These are phyloP conservation scores for Rhabdomys pumilio DNA, from an alignment of 2,797 vertebrate genomes.

Conservation along the genomic window DNA sequence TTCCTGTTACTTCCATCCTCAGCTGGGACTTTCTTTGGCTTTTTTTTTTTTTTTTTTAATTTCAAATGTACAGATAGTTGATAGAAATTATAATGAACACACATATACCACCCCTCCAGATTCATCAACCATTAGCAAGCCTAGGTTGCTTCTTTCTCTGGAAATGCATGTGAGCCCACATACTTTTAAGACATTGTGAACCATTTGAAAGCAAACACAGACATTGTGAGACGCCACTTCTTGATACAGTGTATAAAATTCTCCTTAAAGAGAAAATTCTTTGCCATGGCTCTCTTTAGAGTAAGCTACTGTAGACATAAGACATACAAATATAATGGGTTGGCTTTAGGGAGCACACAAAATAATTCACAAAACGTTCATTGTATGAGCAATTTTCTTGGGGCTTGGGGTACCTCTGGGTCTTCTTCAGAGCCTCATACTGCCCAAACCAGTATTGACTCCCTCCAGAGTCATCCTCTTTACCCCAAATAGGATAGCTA, in stretches of 20 bases:
- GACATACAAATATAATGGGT: neutral
- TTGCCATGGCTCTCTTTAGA: conserved; percentile 51
- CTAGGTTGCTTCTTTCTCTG: conserved; percentile 12
- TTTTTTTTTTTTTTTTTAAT: conserved; percentile 28
- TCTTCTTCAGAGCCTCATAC: neutral
- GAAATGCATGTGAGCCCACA: neutral
- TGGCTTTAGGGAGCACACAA: neutral
- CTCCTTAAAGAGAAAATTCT: conserved; percentile 53
- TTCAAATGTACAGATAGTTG: conserved; percentile 64
- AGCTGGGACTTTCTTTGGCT: conserved; percentile 55
- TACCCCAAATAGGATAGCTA: neutral
- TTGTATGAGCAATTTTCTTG: neutral
- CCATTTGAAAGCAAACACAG: conserved; percentile 25
- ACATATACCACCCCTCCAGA: neutral
- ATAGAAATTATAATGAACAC: conserved; percentile 66
- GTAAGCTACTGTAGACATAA: neutral
- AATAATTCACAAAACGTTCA: conserved; percentile 19
- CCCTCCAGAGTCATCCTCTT: neutral
- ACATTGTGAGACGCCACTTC: neutral
- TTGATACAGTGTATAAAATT: conserved; percentile 38
- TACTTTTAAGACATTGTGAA: neutral
- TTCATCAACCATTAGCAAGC: conserved; percentile 58
- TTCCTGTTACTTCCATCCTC: conserved; percentile 60
- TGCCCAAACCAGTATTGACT: neutral
- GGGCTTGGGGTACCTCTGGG: neutral